phyloP scores from a whole-genome alignment of 2,797 vertebrate genomes.

The Gobio occitaniae region DNA sequence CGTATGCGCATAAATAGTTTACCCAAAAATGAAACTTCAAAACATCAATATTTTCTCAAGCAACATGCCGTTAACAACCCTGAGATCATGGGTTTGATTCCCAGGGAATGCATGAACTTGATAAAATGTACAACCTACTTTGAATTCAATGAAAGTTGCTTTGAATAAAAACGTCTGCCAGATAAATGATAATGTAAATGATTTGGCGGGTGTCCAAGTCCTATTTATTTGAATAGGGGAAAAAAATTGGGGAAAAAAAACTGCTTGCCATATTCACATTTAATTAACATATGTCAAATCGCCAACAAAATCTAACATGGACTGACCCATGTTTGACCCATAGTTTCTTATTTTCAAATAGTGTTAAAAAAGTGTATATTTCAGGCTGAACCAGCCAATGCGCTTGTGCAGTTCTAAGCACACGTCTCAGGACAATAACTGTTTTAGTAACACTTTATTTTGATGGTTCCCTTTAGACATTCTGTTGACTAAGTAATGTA shows the following conservation, averaged over 20 bases:
- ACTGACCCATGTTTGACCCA: neutral
- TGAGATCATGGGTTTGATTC: neutral
- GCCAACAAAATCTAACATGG: neutral
- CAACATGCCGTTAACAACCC: neutral
- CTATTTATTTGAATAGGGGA: neutral
- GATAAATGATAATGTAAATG: neutral
- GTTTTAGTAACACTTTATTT: neutral
- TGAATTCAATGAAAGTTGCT: neutral
- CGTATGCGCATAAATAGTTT: neutral
- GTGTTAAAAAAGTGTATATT: neutral
- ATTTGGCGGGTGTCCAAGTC: neutral
- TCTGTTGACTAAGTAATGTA: neutral
- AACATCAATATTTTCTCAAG: neutral
- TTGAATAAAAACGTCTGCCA: neutral
- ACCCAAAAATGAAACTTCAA: neutral
- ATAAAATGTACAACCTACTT: neutral
- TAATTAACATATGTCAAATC: neutral
- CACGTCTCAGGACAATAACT: neutral
- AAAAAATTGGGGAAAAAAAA: neutral
- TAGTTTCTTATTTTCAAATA: neutral
- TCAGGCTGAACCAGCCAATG: neutral
- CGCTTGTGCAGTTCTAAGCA: neutral
- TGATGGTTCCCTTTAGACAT: neutral
- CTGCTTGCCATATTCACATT: neutral
- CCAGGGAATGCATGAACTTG: neutral